phyloP scores from a whole-genome alignment of 2,888 invertebrate genomes.

The Lamproptera curius region DNA sequence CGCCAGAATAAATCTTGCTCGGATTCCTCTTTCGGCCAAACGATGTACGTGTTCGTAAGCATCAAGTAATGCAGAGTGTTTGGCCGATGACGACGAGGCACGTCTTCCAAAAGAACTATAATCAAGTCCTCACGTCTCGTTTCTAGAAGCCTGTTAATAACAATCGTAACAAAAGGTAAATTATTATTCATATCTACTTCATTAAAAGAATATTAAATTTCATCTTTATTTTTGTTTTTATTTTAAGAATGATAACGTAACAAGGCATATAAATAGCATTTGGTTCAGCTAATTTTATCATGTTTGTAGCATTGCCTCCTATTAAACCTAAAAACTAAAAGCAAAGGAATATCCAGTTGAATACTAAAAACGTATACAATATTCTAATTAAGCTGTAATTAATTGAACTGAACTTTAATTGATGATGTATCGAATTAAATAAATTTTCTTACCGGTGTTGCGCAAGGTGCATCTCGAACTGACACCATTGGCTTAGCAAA shows the following conservation, averaged over 20 bases:
- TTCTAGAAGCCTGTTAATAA: slow-evolving; percentile 72
- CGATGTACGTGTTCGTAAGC: slow-evolving; percentile 83
- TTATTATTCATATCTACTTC: background rate
- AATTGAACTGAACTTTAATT: too few species aligned
- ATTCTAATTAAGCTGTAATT: too few species aligned
- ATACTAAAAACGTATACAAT: too few species aligned
- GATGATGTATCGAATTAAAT: too few species aligned
- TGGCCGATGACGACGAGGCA: slow-evolving; percentile 77
- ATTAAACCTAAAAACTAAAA: too few species aligned
- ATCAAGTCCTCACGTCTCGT: slow-evolving; percentile 80
- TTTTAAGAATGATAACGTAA: too few species aligned
- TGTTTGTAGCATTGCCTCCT: too few species aligned
- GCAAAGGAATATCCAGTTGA: too few species aligned
- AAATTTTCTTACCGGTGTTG: slow-evolving; percentile 68
- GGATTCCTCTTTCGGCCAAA: slow-evolving; percentile 75
- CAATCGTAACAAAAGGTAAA: background rate
- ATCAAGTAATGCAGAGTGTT: slow-evolving; percentile 82
- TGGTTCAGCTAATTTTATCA: background rate
- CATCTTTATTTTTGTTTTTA: too few species aligned
- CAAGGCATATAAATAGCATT: too few species aligned
- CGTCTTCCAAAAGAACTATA: slow-evolving; percentile 81
- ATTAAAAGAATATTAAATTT: too few species aligned
- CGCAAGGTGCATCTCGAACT: slow-evolving; percentile 84
- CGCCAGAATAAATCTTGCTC: slow-evolving; percentile 62
- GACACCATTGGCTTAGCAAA: slow-evolving; percentile 84